A percentile compares a stretch with the other conserved stretches of the same genome.
Conservation (phyloP, 2,888 invertebrate genomes). For the Zaprionus lineosus region DNA sequence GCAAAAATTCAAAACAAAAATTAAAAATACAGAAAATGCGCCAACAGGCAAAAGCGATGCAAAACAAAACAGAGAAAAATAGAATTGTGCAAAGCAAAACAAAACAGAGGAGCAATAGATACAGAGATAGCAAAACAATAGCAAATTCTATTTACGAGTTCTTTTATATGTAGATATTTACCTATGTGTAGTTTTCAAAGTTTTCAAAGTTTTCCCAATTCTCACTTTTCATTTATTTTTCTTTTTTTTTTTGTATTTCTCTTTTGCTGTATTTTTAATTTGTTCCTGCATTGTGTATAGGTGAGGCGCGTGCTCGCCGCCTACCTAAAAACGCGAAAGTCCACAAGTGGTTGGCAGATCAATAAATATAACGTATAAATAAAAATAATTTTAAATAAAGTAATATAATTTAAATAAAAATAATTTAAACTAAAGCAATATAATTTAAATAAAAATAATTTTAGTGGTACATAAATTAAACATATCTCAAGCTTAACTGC, state of each 20-base stretch:
- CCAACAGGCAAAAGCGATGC: conserved; percentile 46
- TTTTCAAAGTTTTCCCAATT: no score
- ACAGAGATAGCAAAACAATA: conserved; percentile 27
- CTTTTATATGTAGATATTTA: conserved; percentile 35
- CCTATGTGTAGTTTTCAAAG: conserved; percentile 69
- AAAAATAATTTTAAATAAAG: conserved; percentile 10
- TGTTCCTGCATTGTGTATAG: conserved; percentile 35
- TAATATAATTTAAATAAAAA: conserved; percentile 39
- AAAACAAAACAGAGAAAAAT: conserved; percentile 61
- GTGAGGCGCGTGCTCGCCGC: conserved; percentile 65
- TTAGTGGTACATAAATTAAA: no score
- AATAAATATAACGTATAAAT: conserved; percentile 9
- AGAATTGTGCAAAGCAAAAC: conserved; percentile 50
- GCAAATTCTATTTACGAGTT: conserved; percentile 3
- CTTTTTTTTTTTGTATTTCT: no score
- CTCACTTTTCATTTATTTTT: no score
- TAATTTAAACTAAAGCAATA: no score
- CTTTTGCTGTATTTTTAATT: conserved; percentile 7
- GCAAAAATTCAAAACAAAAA: conserved; percentile 30
- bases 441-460: no score
- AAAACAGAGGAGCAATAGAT: conserved; percentile 28
- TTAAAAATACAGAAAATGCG: conserved; percentile 16
- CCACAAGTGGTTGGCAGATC: conserved; percentile 63
- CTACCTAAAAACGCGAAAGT: conserved; percentile 68
- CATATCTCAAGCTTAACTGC: no score